Conservation (phyloP, 2,113 vertebrate genomes). For the Stigmatopora argus region DNA sequence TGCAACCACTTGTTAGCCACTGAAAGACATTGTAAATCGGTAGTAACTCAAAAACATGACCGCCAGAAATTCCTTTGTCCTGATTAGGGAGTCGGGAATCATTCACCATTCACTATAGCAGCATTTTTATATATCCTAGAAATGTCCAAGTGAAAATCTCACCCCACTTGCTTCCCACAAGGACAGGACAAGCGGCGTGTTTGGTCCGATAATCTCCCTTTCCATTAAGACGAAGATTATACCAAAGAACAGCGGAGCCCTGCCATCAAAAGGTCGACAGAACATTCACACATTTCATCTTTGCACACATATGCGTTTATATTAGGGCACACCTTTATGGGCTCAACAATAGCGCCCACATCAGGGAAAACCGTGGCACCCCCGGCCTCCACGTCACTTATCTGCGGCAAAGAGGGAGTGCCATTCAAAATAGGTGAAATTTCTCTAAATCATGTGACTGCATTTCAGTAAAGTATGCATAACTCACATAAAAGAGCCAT, state of each 20-base stretch:
- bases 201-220: constrained; percentile 91
- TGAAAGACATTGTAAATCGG: background rate
- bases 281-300: background rate
- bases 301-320: background rate
- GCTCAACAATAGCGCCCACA: constrained; percentile 75
- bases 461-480: background rate
- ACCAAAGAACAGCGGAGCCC: constrained; percentile 96
- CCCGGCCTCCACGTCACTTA: constrained; percentile 92
- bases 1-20: constrained; percentile 54
- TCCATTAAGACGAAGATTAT: constrained; percentile 86
- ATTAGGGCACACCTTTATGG: background rate
- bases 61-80: background rate
- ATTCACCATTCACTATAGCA: background rate
- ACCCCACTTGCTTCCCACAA: constrained; percentile 98
- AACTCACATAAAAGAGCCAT: constrained; percentile 95
- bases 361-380: constrained; percentile 95
- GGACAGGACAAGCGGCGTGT: constrained; percentile 90
- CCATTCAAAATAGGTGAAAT: too few relatives aligned
- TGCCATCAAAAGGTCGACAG: constrained; percentile 35
- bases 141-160: constrained; percentile 35
- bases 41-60: too few relatives aligned
- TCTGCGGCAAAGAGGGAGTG: constrained; percentile 65
- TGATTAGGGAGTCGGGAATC: background rate
- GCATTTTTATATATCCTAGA: too few relatives aligned
- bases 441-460: too few relatives aligned